Conservation (phyloP, 2,888 invertebrate genomes). For the Drosophila lacicola region DNA sequence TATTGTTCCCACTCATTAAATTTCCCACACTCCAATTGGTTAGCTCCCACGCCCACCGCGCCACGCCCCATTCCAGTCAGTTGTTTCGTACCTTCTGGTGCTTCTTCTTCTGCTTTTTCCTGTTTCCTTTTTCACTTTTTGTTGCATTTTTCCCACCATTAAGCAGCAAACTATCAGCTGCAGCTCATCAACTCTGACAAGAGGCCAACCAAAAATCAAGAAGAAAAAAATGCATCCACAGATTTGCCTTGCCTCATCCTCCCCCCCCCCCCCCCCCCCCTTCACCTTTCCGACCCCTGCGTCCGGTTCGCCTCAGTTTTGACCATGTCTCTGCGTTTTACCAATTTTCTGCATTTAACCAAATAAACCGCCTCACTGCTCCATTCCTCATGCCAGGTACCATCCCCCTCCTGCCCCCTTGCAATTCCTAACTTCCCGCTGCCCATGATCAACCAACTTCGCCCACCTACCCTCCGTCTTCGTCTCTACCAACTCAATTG, state of each 20-base stretch:
- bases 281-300: background rate
- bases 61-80: slow-evolving; percentile 8
- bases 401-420: background rate
- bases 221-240: slow-evolving; percentile 46
- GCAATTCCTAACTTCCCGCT: background rate
- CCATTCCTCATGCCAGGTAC: background rate
- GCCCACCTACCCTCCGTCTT: background rate
- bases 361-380: slow-evolving; percentile 61
- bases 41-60: slow-evolving; percentile 41
- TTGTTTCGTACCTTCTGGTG: slow-evolving; percentile 2
- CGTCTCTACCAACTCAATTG: slow-evolving; percentile 9
- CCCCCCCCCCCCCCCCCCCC: background rate
- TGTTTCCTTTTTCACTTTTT: slow-evolving; percentile 18
- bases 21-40: slow-evolving; percentile 74
- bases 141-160: slow-evolving; percentile 70
- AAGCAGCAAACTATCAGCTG: slow-evolving; percentile 71
- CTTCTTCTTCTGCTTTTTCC: slow-evolving; percentile 9
- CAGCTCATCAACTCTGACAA: slow-evolving; percentile 73
- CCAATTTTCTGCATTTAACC: slow-evolving; percentile 78
- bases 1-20: slow-evolving; percentile 68
- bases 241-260: slow-evolving; percentile 32
- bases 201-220: slow-evolving; percentile 35
- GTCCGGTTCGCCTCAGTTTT: background rate
- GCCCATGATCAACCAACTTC: background rate
- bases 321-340: slow-evolving; percentile 56